phyloP scores from a whole-genome alignment of 2,888 invertebrate species.

The Epistrophe grossulariae region DNA sequence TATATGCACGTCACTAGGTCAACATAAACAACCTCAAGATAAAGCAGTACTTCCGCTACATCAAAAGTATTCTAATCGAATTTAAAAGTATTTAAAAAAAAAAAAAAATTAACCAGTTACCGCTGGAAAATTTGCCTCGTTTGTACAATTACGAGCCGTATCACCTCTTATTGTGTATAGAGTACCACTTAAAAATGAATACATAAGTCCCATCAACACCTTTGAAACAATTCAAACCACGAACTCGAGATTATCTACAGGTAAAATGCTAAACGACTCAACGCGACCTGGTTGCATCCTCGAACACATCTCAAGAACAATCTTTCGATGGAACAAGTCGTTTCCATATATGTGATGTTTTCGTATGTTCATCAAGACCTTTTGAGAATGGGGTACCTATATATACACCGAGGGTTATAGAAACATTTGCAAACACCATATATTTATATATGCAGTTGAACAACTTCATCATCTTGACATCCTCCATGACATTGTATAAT shows the following conservation, averaged over 20 bases:
- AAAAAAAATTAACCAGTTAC: not conserved
- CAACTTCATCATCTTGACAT: slow-evolving; percentile 53
- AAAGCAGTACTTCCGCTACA: not conserved
- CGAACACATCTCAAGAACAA: slow-evolving; percentile 38
- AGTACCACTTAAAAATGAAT: slow-evolving; percentile 59
- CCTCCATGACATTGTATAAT: slow-evolving; percentile 67
- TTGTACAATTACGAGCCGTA: not conserved
- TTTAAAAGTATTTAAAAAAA: not conserved
- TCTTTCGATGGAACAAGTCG: slow-evolving; percentile 15
- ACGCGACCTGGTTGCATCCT: slow-evolving; percentile 51
- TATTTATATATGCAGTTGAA: slow-evolving; percentile 1
- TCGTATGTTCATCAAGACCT: not conserved
- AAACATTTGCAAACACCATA: slow-evolving; percentile 5
- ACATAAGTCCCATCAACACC: slow-evolving; percentile 58
- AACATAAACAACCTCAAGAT: too few species aligned
- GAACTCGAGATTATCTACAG: slow-evolving; percentile 30
- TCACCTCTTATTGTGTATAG: slow-evolving; percentile 23
- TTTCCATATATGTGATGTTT: not conserved
- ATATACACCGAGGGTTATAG: too few species aligned
- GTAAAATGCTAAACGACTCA: slow-evolving; percentile 38
- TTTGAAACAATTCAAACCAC: slow-evolving; percentile 40
- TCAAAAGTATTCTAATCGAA: not conserved
- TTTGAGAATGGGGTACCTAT: not conserved
- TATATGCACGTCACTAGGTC: too few species aligned
- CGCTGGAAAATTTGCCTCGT: not conserved